Percentiles rank a stretch among this genome's conserved stretches.
Evolutionary conservation across 2,888 invertebrate species (phyloP).

Genomic region (Antheraea assamensis): DNA sequence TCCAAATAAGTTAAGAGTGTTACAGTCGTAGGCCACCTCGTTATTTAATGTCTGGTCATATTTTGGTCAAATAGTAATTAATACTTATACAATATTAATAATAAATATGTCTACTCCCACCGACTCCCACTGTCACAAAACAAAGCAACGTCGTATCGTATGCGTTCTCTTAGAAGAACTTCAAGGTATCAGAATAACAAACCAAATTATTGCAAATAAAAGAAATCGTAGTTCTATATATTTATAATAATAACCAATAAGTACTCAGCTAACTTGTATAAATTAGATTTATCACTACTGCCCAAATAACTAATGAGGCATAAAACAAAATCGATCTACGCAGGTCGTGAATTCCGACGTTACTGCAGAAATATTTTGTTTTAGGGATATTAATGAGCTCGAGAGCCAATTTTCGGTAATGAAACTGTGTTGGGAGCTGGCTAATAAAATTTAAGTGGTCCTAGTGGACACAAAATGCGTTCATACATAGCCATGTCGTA

Average conservation of each 20-base stretch:
- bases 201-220: background rate
- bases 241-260: background rate
- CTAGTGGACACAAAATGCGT: conserved; percentile 41
- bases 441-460: conserved; percentile 59
- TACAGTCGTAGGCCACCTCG: too few species aligned
- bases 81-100: too few species aligned
- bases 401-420: conserved; percentile 46
- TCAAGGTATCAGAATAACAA: background rate
- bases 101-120: too few species aligned
- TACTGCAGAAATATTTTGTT: conserved; percentile 26
- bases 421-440: conserved; percentile 46
- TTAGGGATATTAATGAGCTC: conserved; percentile 40
- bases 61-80: too few species aligned
- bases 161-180: too few species aligned
- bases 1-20: too few species aligned
- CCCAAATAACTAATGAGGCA: conserved; percentile 1
- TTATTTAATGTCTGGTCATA: too few species aligned
- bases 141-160: too few species aligned
- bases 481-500: conserved; percentile 20
- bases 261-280: background rate
- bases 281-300: background rate
- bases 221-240: background rate
- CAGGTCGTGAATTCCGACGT: conserved; percentile 16
- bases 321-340: conserved; percentile 13
- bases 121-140: too few species aligned